These are phyloP conservation scores for Aleadryas rufinucha DNA, from an alignment of 2,113 vertebrate genomes.

Conservation along the genomic window DNA sequence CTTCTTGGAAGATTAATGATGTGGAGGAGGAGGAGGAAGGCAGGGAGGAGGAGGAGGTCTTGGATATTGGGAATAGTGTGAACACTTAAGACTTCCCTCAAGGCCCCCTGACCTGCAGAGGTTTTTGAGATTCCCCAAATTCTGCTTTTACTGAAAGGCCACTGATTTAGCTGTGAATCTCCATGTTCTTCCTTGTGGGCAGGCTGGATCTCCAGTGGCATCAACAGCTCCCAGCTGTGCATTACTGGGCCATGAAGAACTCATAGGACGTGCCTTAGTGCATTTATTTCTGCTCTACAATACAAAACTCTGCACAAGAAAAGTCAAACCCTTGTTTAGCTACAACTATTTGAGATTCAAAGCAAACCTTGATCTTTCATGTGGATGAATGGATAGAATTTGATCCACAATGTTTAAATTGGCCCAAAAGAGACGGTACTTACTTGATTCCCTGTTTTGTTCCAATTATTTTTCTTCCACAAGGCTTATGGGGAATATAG, in stretches of 20 bases:
- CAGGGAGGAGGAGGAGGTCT: not conserved
- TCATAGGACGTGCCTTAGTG: not conserved
- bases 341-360: not conserved
- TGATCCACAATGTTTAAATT: not conserved
- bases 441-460: not conserved
- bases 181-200: not conserved
- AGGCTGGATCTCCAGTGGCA: not conserved
- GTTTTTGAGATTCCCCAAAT: not conserved
- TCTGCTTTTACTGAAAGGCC: not conserved
- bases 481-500: not conserved
- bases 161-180: not conserved
- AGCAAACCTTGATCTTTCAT: not conserved
- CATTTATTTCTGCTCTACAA: not conserved
- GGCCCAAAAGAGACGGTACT: not conserved
- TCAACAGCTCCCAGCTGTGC: not conserved
- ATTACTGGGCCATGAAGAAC: not conserved
- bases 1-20: not conserved
- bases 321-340: not conserved
- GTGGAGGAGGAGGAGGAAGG: not conserved
- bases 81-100: not conserved
- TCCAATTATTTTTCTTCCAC: not conserved
- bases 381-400: not conserved
- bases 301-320: not conserved
- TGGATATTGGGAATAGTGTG: not conserved
- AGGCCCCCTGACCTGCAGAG: rapidly evolving